A percentile compares a stretch with the other conserved stretches of the same genome.
phyloP scores from a whole-genome alignment of 2,888 invertebrate genomes.

The Sminthurides aquaticus region DNA sequence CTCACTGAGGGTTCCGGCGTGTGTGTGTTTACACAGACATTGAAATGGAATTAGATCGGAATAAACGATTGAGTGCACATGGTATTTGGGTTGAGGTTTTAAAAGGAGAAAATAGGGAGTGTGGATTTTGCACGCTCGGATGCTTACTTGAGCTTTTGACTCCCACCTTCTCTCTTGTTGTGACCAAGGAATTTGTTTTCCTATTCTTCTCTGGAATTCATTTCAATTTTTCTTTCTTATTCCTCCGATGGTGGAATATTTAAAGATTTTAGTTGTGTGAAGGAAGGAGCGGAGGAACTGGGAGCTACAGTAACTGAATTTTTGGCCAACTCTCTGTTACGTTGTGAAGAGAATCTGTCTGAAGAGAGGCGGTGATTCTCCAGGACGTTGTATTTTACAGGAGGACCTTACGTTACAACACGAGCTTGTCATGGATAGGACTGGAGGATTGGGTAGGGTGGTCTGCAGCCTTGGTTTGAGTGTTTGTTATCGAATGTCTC shows the following conservation, averaged over 20 bases:
- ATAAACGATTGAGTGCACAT: conserved; percentile 8
- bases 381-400: too few relatives aligned
- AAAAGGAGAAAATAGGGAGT: neutral
- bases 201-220: neutral
- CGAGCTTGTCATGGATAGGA: too few relatives aligned
- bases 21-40: neutral
- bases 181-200: neutral
- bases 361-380: too few relatives aligned
- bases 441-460: too few relatives aligned
- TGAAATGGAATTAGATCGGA: conserved; percentile 3
- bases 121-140: neutral
- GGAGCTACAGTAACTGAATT: too few relatives aligned
- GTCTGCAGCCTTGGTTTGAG: too few relatives aligned
- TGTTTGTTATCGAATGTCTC: neutral
- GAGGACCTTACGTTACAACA: too few relatives aligned
- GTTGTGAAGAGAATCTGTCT: neutral
- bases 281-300: too few relatives aligned
- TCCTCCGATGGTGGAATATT: too few relatives aligned
- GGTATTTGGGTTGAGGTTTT: conserved; percentile 12
- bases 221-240: neutral
- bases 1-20: too few relatives aligned
- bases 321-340: neutral
- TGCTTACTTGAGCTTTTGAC: neutral
- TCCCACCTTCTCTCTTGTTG: neutral
- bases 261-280: too few relatives aligned